phyloP scores from a whole-genome alignment of 37 sponge, comb jelly and placozoan genomes.

The Beroe ovata region DNA sequence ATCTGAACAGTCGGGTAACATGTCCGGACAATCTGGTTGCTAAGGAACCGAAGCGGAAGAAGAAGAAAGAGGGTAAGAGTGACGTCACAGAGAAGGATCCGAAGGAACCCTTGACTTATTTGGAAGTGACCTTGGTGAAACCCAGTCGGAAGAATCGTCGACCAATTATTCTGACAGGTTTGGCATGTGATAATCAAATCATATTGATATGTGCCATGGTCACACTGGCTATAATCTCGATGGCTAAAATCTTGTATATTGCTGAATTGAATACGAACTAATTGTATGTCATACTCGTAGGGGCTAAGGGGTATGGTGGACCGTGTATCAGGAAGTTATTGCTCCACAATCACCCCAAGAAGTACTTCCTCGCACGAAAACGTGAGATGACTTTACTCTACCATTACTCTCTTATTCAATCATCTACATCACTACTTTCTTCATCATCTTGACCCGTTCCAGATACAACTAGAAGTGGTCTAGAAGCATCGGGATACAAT shows the following conservation, averaged over 20 bases:
- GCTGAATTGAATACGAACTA: too few species aligned
- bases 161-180: conserved; percentile 45
- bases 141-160: conserved; percentile 32
- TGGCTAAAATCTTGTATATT: too few species aligned
- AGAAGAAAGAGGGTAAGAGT: conserved; percentile 11
- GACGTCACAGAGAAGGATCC: background rate
- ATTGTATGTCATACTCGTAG: too few species aligned
- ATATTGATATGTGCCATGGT: too few species aligned
- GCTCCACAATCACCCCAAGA: background rate
- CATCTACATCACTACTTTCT: too few species aligned
- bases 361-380: conserved; percentile 28
- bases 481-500: conserved; percentile 1
- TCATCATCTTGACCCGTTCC: too few species aligned
- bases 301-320: conserved; percentile 50
- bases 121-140: conserved; percentile 18
- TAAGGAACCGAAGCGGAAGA: conserved; percentile 4
- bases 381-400: background rate
- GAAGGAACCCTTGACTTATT: conserved; percentile 35
- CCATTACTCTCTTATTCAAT: too few species aligned
- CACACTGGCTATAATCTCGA: too few species aligned
- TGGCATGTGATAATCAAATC: background rate
- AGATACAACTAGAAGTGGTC: conserved; percentile 25
- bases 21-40: background rate
- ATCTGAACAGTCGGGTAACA: conserved; percentile 13
- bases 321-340: conserved; percentile 1